A percentile compares a stretch with the other conserved stretches of the same genome.
Conservation (phyloP, 2,797 vertebrate species). For the Tenualosa ilisha region DNA sequence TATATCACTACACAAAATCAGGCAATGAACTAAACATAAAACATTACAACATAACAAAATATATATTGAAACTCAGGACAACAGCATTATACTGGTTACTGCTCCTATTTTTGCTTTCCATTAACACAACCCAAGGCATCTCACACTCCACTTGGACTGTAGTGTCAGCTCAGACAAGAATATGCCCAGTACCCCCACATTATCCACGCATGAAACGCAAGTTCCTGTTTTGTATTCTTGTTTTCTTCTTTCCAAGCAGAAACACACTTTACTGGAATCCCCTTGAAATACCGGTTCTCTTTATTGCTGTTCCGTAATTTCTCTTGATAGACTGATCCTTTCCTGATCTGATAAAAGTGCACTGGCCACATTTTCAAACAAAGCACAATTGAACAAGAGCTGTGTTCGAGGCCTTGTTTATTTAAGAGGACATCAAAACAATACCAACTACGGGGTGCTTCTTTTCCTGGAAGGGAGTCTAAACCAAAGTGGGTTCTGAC, state of each 20-base stretch:
- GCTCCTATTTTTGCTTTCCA: background rate
- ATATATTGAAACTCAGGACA: too few relatives aligned
- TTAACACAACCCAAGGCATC: background rate
- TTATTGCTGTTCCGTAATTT: background rate
- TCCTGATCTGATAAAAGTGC: background rate
- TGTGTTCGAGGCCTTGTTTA: background rate
- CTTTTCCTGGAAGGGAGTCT: background rate
- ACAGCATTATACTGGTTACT: background rate
- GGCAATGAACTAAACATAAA: too few relatives aligned
- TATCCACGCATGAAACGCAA: background rate
- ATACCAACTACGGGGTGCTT: background rate
- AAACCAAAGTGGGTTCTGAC: background rate
- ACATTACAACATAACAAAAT: too few relatives aligned
- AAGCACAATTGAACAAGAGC: background rate
- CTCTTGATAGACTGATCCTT: background rate
- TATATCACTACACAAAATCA: background rate
- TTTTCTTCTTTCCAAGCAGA: background rate
- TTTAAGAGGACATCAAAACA: background rate
- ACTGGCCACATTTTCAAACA: background rate
- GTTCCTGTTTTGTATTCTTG: constrained; percentile 12
- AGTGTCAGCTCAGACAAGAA: background rate
- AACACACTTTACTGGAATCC: background rate
- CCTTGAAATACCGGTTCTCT: constrained; percentile 7
- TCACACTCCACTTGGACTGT: background rate
- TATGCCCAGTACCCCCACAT: background rate